Conservation (phyloP, 2,797 vertebrate species). For the Myripristis murdjan region DNA sequence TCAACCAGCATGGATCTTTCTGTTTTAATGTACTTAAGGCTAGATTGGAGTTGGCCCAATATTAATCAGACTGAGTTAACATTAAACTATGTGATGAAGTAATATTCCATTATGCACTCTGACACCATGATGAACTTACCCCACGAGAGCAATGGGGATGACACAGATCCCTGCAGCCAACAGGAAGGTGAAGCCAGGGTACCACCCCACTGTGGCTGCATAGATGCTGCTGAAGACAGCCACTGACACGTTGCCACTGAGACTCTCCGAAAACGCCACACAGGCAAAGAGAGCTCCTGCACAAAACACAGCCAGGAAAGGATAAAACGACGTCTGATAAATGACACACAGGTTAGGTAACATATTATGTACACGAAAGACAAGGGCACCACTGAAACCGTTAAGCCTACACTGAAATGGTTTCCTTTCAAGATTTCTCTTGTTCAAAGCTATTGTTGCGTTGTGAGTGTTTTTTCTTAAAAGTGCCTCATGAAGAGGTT, state of each 20-base stretch:
- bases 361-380: too few relatives aligned
- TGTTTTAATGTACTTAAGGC: neutral
- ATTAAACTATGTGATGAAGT: neutral
- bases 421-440: neutral
- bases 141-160: conserved; percentile 86
- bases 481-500: conserved; percentile 14
- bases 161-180: conserved; percentile 88
- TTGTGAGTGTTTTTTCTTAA: conserved; percentile 18
- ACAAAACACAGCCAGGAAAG: conserved; percentile 33
- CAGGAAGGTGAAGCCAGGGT: conserved; percentile 91
- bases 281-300: conserved; percentile 94
- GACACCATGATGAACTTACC: conserved; percentile 83
- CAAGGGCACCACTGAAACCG: too few relatives aligned
- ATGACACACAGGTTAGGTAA: too few relatives aligned
- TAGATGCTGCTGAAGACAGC: conserved; percentile 90
- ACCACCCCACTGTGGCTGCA: conserved; percentile 90
- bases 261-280: conserved; percentile 90
- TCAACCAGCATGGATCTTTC: neutral
- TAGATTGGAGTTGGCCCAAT: neutral
- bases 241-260: conserved; percentile 78
- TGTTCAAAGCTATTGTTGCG: conserved; percentile 20
- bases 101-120: neutral
- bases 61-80: neutral
- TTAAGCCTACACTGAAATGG: neutral
- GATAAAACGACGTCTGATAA: neutral